Evolutionary conservation across 2,113 vertebrate genomes (phyloP), one percentile per base, ranked within the genome.

Genomic region (Amblyornis subalaris): DNA sequence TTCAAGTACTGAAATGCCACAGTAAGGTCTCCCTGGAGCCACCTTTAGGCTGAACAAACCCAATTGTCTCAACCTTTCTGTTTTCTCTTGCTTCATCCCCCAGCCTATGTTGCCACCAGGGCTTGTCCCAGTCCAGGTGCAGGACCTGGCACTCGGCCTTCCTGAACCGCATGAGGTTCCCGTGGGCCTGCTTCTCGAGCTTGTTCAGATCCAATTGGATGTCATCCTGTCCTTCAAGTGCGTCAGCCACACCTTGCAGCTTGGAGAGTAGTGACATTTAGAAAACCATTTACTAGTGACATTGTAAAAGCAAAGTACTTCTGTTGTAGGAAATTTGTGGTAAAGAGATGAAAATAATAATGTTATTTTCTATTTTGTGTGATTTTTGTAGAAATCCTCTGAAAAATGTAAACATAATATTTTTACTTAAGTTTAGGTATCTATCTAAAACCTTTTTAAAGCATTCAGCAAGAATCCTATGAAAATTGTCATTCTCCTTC

Each of bases 141-240:
- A 55, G 55, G 29, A 24, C 29, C 29, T 62, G 26, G 73, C 8
- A 9, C 3, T 12, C 40, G 74, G 6, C 20, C 9, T 62, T 58
- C 36, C 19, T 51, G 60, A 17, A 7, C 8, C 0, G 0, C 19
- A 4, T 24, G 33, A 45, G 10, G 10, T 73, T 65, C 33, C 47
- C 26, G 4, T 11, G 44, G 36, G 12, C 18, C 9, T 51, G 3
- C 60, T 36, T 36, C 10, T 44, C 0, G 0, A 36, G 22, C 18
- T 36, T 36, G 6, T 65, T 36, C 19, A 14, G 14, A 10, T 29
- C 45, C 51, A 16, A 38, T 17, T 53, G 20, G 20, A 25, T 60
- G 61, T 19, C 24, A 31, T 74, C 38, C 16, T 2, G 6, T 25
- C 38, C 28, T 67, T 74, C 53, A 29, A 17, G 23, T 0, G 0